Evolutionary conservation across 2,888 invertebrate species (phyloP), one percentile per base, ranked within the genome.

Genomic region (Phengaris alcon): DNA sequence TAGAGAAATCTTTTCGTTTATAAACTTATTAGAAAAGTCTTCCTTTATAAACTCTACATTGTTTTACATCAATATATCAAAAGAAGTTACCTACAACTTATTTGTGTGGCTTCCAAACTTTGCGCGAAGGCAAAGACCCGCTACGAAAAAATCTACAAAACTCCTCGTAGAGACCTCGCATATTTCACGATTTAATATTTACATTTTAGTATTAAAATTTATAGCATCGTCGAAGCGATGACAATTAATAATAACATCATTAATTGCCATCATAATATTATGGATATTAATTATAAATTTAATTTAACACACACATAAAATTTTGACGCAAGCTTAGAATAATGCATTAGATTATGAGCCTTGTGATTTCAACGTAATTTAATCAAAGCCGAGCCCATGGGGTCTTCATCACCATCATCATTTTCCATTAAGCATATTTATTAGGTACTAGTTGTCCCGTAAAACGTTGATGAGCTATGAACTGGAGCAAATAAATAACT

Each of bases 71-170:
- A 76, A 76, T 81, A 82, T 80, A 86, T 86, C 87, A 82, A 82
- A 82, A 81, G 78, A 81, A 88, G 85, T 87, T 87, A 83, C 78
- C 79, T 73, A 75, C 73, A 84, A 87, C 82, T 86, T 85, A 80
- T 81, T 78, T 81, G 82, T 82, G 80, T 68, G 55, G 46, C 55
- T 57, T 69, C 48, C 48, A 22, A 74, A 68, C 74, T 46, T 75
- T 74, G n/a, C 68, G 46, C 74, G 75, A 70, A 70, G 69, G 46
- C 74, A 69, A 70, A 70, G 69, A 70, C 69, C 69, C 75, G 35
- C 75, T 70, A 55, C 69, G 68, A 70, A 48, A 70, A 75, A 57
- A 52, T 52, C 54, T 54, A 74, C n/a, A n/a, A 9, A 64, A 59
- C 48, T 51, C 22, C 22, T 51, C 51, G n/a, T 22, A 12, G 51